Evolutionary conservation across 2,113 vertebrate species (phyloP).

Genomic region (Crotalus helleri): DNA sequence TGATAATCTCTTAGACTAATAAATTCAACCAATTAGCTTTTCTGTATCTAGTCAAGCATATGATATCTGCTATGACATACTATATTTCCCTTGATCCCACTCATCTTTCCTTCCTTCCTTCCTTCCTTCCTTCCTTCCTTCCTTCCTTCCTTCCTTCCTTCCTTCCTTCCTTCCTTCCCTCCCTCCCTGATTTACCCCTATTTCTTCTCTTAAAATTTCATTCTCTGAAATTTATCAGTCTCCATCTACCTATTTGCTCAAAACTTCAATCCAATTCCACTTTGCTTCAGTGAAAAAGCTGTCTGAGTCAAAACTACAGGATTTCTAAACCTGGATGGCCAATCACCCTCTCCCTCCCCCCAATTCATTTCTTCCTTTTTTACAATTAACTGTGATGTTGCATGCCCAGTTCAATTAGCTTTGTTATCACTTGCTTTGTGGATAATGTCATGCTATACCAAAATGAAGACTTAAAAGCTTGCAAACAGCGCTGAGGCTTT

Average conservation of each 20-base stretch:
- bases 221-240: not conserved
- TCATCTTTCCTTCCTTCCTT: not conserved
- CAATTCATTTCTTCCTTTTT: conserved; percentile 38
- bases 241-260: conserved; percentile 2
- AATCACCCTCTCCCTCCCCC: not conserved
- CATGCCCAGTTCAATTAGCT: conserved; percentile 42
- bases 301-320: conserved; percentile 23
- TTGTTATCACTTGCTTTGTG: not conserved
- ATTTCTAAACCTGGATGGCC: conserved; percentile 18
- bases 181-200: not conserved
- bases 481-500: not conserved
- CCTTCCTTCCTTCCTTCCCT: not conserved
- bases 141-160: not conserved
- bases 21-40: not conserved
- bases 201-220: conserved; percentile 15
- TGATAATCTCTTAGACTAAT: not conserved
- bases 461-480: conserved; percentile 32
- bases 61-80: not conserved
- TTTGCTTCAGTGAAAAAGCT: conserved; percentile 13
- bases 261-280: conserved; percentile 16
- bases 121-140: not conserved
- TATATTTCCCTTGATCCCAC: not conserved
- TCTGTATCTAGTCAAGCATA: not conserved
- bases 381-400: conserved; percentile 47
- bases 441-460: conserved; percentile 30